Conservation (phyloP, 2,888 invertebrate genomes). For the Julus scanicus region DNA sequence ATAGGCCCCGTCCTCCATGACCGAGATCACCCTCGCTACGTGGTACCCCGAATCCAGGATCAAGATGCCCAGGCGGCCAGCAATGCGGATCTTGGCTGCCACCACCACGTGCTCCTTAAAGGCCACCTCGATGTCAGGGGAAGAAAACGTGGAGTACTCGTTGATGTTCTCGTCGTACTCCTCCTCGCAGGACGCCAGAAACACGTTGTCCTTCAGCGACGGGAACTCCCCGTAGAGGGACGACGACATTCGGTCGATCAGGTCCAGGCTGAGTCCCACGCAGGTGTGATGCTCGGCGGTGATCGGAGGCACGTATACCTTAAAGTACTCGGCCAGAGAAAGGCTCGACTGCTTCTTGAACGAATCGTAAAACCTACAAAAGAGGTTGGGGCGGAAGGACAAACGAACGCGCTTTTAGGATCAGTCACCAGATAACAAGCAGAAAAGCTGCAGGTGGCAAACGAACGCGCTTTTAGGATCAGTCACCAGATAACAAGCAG, state of each 20-base stretch:
- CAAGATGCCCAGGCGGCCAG: constrained; percentile 79
- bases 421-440: neutral
- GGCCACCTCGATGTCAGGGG: constrained; percentile 71
- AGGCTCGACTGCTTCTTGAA: constrained; percentile 73
- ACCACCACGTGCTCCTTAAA: constrained; percentile 87
- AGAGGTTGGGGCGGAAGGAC: constrained; percentile 21
- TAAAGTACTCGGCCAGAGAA: constrained; percentile 78
- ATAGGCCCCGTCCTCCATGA: constrained; percentile 85
- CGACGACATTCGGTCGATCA: constrained; percentile 72
- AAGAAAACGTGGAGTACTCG: constrained; percentile 58
- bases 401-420: neutral
- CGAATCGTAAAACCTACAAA: constrained; percentile 71
- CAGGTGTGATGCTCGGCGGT: constrained; percentile 84
- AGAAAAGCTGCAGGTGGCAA: neutral
- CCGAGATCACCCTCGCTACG: constrained; percentile 83
- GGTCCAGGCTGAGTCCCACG: constrained; percentile 86
- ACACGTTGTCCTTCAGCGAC: constrained; percentile 75
- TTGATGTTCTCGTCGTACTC: constrained; percentile 63
- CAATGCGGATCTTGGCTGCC: constrained; percentile 73
- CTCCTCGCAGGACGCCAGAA: constrained; percentile 89
- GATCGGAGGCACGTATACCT: constrained; percentile 81
- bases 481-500: neutral
- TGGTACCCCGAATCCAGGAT: constrained; percentile 93
- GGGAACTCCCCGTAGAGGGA: constrained; percentile 75
- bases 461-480: neutral